Percentiles rank a stretch among this genome's conserved stretches.
phyloP scores from a whole-genome alignment of 2,797 vertebrate genomes.

The Hydrocynus forskahlii region DNA sequence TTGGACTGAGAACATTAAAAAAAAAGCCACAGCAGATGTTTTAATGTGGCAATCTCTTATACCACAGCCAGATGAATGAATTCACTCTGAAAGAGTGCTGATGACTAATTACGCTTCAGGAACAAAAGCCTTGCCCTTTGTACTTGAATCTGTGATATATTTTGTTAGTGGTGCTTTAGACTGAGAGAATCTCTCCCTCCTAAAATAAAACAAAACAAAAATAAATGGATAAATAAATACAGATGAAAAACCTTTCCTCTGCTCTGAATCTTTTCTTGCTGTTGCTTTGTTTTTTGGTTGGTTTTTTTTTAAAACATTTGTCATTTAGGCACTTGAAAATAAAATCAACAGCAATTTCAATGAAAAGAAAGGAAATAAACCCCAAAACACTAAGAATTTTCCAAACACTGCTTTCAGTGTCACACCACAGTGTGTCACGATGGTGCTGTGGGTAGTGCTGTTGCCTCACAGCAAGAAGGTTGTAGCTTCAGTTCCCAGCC shows the following conservation, averaged over 20 bases:
- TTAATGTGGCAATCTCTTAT: slow-evolving; percentile 35
- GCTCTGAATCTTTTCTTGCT: too few relatives aligned
- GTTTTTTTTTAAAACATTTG: background rate
- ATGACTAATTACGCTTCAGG: slow-evolving; percentile 36
- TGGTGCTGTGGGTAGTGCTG: too few relatives aligned
- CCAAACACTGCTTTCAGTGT: background rate
- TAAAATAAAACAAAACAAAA: background rate
- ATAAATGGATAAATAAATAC: background rate
- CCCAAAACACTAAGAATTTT: background rate
- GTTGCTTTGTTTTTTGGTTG: too few relatives aligned
- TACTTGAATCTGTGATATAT: slow-evolving; percentile 37
- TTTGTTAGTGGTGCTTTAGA: slow-evolving; percentile 39
- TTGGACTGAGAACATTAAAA: slow-evolving; percentile 3
- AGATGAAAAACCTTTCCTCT: background rate
- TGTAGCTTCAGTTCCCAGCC: too few relatives aligned
- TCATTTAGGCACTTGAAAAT: background rate
- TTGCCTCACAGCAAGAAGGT: too few relatives aligned
- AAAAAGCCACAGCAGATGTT: slow-evolving; percentile 43
- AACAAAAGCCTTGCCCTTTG: slow-evolving; percentile 40
- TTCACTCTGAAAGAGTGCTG: slow-evolving; percentile 31
- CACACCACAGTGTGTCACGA: too few relatives aligned
- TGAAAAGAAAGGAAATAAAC: background rate
- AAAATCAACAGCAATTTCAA: background rate
- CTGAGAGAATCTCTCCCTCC: slow-evolving; percentile 12
- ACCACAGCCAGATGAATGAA: slow-evolving; percentile 46